Base-by-base conservation (phyloP, 2,113 vertebrate genomes). In the Aspidoscelis tigris region DNA sequence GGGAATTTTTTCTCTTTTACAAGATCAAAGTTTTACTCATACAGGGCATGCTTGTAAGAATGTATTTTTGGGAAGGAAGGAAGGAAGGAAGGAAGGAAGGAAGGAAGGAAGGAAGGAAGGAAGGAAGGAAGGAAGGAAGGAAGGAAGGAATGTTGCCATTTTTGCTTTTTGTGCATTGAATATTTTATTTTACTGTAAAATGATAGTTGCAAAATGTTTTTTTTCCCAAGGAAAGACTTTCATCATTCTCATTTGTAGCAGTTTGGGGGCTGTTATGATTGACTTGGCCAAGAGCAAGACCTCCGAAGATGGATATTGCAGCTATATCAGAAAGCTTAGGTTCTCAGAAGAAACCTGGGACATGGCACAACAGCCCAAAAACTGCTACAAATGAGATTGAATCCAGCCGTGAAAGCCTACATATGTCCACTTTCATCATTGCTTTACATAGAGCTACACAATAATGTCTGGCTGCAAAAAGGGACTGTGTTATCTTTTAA, bases 101-200 rank as follows among this genome's bases (percentile, higher is more conserved):
- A 58, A 58, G 7, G 14, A 58, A 16, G 14, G 14, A 11, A 55
- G 3, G 53, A 55, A 43, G 58, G 3, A 12, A 3, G 20, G 4
- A 16, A 14, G 1, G 20, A n/a, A 6, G 21, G 24, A 5, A 1
- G 1, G 4, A 12, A 16, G 21, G 6, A 20, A 1, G 33, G 47
- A 7, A 18, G 43, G 24, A 2, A 7, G 21, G 14, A 8, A 70
- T 71, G 9, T 72, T 41, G 47, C 3, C 18, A 65, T 65, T 82
- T 65, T 14, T 66, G 12, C n/a, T 66, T 43, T 39, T 33, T 6
- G 24, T 9, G 5, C 14, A 65, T 41, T 10, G 33, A 43, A 55
- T 39, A 33, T 83, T 44, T 58, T 44, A 43, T 68, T 69, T 3
- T 2, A 50, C 65, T 70, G 50, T 14, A 24, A 21, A 70, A 77